Evolutionary conservation across 2,888 invertebrate species (phyloP).

Genomic region (Leptopilina myrica): DNA sequence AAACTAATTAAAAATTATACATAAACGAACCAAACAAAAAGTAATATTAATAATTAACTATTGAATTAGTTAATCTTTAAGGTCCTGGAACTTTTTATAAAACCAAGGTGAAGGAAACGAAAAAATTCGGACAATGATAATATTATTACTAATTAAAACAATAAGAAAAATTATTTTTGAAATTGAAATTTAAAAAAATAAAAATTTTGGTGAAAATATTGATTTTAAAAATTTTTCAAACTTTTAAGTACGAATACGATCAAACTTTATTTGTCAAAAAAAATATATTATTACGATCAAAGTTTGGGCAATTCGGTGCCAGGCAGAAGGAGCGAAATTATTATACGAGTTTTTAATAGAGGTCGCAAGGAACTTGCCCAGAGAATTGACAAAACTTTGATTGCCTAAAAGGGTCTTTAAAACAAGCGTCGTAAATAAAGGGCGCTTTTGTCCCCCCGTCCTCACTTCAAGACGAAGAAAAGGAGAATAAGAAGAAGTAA

Average conservation of each 20-base stretch:
- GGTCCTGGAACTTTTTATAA: too few relatives aligned
- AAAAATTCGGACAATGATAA: too few relatives aligned
- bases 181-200: neutral
- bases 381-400: conserved; percentile 29
- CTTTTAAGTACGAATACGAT: neutral
- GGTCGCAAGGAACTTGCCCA: neutral
- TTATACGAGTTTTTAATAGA: neutral
- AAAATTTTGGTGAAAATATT: neutral
- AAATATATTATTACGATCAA: neutral
- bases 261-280: conserved; percentile 25
- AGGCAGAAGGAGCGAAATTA: conserved; percentile 15
- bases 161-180: too few relatives aligned
- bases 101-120: too few relatives aligned
- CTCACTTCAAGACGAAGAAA: too few relatives aligned
- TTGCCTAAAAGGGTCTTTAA: conserved; percentile 35
- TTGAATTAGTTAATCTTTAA: too few relatives aligned
- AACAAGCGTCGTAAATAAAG: conserved; percentile 26
- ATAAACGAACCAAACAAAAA: too few relatives aligned
- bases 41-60: too few relatives aligned
- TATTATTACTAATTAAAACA: too few relatives aligned
- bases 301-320: conserved; percentile 11
- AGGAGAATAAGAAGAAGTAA: too few relatives aligned
- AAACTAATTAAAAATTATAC: too few relatives aligned
- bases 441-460: neutral
- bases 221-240: neutral